Percentiles rank a stretch among this genome's conserved stretches.
phyloP scores from a whole-genome alignment of 2,113 vertebrate genomes.

The Grallaria varia region DNA sequence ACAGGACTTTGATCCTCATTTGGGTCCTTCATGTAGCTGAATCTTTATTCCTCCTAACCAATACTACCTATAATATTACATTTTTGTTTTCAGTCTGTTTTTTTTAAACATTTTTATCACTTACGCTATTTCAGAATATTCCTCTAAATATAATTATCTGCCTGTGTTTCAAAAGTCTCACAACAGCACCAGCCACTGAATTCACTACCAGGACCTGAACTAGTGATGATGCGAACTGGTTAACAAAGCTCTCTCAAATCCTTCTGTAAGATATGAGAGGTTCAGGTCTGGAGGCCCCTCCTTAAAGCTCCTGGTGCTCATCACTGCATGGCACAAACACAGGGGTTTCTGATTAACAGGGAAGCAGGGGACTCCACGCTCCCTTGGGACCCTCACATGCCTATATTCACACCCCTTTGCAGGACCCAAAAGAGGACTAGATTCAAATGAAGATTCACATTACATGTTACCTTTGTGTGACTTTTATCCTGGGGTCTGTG shows the following conservation, averaged over 20 bases:
- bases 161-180: not conserved
- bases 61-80: not conserved
- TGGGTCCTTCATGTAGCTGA: not conserved
- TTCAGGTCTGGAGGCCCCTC: not conserved
- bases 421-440: not conserved
- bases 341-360: not conserved
- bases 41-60: not conserved
- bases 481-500: constrained; percentile 61
- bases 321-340: not conserved
- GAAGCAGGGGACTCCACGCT: not conserved
- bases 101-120: not conserved
- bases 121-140: not conserved
- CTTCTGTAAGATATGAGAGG: not conserved
- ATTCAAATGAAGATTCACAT: not conserved
- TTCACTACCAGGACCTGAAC: not conserved
- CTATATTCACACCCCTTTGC: not conserved
- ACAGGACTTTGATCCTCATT: not conserved
- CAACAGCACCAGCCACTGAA: not conserved
- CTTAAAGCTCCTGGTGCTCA: not conserved
- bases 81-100: not conserved
- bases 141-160: not conserved
- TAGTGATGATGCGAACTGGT: not conserved
- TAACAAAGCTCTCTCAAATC: not conserved
- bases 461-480: constrained; percentile 58
- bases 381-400: not conserved